These are phyloP conservation scores for Drosophila heteroneura DNA, from an alignment of 2,888 invertebrate genomes.

Conservation along the genomic window DNA sequence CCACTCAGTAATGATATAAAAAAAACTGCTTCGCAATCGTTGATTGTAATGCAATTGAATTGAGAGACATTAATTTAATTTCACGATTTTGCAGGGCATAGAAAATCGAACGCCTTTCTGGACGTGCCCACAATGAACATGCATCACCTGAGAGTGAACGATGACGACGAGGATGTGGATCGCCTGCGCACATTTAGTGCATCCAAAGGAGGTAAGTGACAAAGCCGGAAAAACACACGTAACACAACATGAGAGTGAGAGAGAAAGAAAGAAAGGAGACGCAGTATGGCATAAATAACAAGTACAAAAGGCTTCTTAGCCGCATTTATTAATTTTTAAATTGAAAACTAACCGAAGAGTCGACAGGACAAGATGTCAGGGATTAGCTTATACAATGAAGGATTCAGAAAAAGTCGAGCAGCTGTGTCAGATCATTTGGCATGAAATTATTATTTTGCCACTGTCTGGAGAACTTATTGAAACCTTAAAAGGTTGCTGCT, in stretches of 20 bases:
- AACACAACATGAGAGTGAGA: not conserved
- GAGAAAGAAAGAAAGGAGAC: no score
- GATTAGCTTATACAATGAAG: constrained; percentile 47
- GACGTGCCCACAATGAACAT: constrained; percentile 87
- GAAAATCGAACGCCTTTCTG: constrained; percentile 89
- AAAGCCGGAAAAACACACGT: not conserved
- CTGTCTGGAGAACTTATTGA: constrained; percentile 46
- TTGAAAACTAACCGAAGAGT: constrained; percentile 65
- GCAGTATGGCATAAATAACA: not conserved
- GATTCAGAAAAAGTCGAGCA: not conserved
- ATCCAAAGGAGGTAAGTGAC: constrained; percentile 92
- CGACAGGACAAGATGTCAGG: constrained; percentile 32
- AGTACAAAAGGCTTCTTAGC: constrained; percentile 38
- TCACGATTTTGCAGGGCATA: constrained; percentile 85
- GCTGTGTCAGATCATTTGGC: constrained; percentile 25
- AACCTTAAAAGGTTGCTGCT: constrained; percentile 59
- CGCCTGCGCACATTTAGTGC: constrained; percentile 96
- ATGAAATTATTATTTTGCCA: constrained; percentile 49
- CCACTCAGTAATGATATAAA: not conserved
- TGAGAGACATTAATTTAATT: constrained; percentile 25
- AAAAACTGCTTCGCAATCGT: constrained; percentile 5
- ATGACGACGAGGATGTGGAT: constrained; percentile 93
- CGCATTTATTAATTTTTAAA: constrained; percentile 69
- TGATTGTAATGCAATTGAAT: constrained; percentile 42
- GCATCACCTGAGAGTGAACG: constrained; percentile 85